phyloP scores from a whole-genome alignment of 2,113 vertebrate genomes.

The Plecotus auritus region DNA sequence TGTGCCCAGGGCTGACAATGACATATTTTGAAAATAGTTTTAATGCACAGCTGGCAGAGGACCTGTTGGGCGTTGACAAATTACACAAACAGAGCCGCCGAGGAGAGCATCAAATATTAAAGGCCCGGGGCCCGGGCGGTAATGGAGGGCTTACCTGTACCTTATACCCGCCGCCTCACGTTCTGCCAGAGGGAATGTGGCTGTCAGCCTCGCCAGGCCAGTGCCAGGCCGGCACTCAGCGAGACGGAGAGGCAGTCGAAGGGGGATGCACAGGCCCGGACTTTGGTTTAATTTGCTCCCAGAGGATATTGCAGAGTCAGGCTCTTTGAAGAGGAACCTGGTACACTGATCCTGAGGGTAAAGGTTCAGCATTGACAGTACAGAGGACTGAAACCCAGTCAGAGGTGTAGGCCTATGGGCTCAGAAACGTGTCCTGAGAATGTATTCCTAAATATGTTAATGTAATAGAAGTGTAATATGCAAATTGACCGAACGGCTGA shows the following conservation, averaged over 20 bases:
- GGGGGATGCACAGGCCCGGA: neutral
- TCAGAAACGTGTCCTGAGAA: neutral
- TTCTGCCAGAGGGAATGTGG: neutral
- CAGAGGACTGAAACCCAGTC: neutral
- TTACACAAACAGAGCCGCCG: conserved; percentile 90
- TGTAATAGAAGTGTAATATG: neutral
- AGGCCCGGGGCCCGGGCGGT: conserved; percentile 83
- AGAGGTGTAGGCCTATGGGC: neutral
- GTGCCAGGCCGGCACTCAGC: neutral
- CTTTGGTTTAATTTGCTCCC: conserved; percentile 5
- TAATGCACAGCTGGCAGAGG: conserved; percentile 98
- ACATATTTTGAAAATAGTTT: conserved; percentile 99
- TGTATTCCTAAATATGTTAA: neutral
- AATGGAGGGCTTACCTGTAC: conserved; percentile 86
- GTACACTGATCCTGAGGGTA: neutral
- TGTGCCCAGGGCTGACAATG: conserved; percentile 98
- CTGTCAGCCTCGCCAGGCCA: conserved; percentile 23
- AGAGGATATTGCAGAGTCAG: neutral
- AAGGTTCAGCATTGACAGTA: neutral
- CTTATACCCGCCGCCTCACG: conserved; percentile 1
- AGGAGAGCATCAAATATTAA: conserved; percentile 99
- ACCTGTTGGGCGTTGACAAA: conserved; percentile 97
- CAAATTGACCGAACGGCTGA: rapidly evolving
- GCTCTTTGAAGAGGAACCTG: neutral
- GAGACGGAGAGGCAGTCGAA: neutral